These are phyloP conservation scores for Microtus ochrogaster DNA, from an alignment of 2,113 vertebrate species.

Conservation along the genomic window DNA sequence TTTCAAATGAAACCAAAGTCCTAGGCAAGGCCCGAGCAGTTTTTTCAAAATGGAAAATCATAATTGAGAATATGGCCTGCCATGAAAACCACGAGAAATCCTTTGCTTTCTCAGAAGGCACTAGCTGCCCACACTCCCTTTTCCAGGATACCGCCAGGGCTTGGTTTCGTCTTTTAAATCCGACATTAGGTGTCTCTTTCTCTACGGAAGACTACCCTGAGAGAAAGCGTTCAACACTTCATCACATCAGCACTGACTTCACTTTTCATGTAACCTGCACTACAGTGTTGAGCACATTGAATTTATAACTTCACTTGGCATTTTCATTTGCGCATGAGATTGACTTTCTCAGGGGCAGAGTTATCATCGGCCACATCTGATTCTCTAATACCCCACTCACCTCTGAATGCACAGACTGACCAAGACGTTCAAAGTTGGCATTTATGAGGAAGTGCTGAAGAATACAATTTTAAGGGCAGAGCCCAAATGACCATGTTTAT, in stretches of 20 bases:
- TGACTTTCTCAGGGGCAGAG: neutral
- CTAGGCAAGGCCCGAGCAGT: neutral
- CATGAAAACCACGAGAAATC: neutral
- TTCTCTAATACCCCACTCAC: neutral
- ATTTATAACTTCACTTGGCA: neutral
- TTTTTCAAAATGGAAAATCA: constrained; percentile 22
- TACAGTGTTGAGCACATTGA: neutral
- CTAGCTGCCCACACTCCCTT: neutral
- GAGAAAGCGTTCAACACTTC: neutral
- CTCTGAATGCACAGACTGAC: neutral
- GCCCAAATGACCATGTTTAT: neutral
- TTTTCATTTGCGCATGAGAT: neutral
- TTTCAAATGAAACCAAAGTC: neutral
- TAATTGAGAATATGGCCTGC: neutral
- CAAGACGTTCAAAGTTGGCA: neutral
- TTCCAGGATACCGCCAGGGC: neutral
- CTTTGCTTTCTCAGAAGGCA: neutral
- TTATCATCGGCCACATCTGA: neutral
- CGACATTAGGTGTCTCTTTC: neutral
- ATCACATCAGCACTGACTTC: neutral
- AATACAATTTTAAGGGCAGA: neutral
- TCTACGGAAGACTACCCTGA: neutral
- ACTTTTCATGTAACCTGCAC: neutral
- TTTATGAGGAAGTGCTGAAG: neutral
- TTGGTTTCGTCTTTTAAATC: neutral